These are phyloP conservation scores for Catharus ustulatus DNA, from an alignment of 2,797 vertebrate species.

Conservation along the genomic window DNA sequence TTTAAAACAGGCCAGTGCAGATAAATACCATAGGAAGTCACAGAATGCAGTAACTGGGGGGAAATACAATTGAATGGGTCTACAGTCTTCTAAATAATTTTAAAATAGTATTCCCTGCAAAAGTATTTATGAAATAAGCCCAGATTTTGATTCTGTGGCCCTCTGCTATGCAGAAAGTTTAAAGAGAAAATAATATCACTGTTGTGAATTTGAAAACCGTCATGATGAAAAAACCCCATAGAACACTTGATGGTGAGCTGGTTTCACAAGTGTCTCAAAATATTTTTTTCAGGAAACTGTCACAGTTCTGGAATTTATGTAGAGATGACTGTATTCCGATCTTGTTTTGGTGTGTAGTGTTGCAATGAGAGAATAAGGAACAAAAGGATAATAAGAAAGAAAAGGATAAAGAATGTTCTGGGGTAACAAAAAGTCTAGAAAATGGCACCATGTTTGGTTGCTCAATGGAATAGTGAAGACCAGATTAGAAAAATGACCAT, in stretches of 20 bases:
- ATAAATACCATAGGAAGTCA: background rate
- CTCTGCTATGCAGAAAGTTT: background rate
- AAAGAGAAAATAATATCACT: background rate
- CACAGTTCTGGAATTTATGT: background rate
- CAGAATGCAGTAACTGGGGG: background rate
- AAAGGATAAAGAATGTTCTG: background rate
- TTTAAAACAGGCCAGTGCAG: background rate
- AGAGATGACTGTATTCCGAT: background rate
- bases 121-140: background rate
- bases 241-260: background rate
- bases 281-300: background rate
- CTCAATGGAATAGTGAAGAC: background rate
- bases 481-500: too few relatives aligned
- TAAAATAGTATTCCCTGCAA: background rate
- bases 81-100: background rate
- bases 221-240: fast-evolving
- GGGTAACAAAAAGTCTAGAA: background rate
- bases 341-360: background rate
- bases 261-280: background rate
- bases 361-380: background rate
- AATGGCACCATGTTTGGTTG: fast-evolving
- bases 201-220: background rate
- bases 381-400: background rate
- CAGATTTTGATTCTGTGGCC: background rate
- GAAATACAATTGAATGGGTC: background rate